Evolutionary conservation across 2,113 vertebrate species (phyloP).

Genomic region (Phyllostomus hastatus): DNA sequence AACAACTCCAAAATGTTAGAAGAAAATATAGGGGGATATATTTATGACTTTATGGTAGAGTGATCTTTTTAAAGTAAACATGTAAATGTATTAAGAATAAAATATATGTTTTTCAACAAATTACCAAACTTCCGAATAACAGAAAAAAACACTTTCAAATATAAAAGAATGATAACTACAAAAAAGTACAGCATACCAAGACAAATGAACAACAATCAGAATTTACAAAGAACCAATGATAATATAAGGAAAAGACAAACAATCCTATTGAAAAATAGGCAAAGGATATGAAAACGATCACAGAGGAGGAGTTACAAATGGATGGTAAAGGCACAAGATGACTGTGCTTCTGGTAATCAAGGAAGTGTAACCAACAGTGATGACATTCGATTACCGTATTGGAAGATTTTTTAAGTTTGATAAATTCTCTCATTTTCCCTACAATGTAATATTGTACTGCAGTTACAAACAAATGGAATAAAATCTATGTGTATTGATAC

Average conservation of each 20-base stretch:
- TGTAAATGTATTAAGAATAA: background rate
- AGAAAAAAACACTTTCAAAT: background rate
- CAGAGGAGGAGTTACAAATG: background rate
- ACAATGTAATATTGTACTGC: background rate
- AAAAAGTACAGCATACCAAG: background rate
- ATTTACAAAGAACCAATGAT: background rate
- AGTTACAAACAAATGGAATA: background rate
- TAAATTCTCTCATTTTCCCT: background rate
- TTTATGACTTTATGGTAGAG: background rate
- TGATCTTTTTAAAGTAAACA: background rate
- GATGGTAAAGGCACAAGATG: background rate
- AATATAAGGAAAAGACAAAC: background rate
- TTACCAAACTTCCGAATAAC: background rate
- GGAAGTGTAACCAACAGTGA: background rate
- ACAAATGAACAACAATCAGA: slow-evolving; percentile 2
- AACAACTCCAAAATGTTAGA: background rate
- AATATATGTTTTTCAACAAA: background rate
- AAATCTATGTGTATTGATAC: background rate
- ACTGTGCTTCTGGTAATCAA: background rate
- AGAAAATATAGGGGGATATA: background rate
- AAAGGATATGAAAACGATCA: background rate
- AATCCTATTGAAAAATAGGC: background rate
- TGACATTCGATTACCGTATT: background rate
- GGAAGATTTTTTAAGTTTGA: background rate
- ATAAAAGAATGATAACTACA: background rate